A percentile compares a stretch with the other conserved stretches of the same genome.
These are phyloP conservation scores for Dicyrtomina minuta DNA, from an alignment of 2,888 invertebrate species.

Conservation along the genomic window DNA sequence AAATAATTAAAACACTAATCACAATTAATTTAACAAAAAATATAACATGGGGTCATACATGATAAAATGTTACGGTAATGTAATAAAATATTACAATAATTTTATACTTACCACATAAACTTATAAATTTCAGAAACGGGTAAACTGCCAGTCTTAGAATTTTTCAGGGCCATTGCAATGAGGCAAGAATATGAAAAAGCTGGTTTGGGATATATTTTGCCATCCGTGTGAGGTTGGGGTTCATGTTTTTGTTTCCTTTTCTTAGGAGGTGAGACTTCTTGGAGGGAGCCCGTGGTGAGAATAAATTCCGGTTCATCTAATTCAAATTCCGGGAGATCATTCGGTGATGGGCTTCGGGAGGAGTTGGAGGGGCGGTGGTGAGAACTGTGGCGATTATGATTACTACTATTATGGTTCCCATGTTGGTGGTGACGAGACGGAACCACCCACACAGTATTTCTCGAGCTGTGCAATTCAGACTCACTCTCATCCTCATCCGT, in stretches of 20 bases:
- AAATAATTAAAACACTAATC: too few relatives aligned
- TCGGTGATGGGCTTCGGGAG: constrained; percentile 48
- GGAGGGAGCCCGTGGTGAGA: constrained; percentile 40
- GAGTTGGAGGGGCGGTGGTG: constrained; percentile 23
- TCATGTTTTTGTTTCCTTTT: constrained; percentile 53
- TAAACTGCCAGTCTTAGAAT: constrained; percentile 87
- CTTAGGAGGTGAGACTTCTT: constrained; percentile 50
- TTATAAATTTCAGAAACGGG: constrained; percentile 98
- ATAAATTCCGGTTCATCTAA: constrained; percentile 53
- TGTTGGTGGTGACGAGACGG: constrained; percentile 19
- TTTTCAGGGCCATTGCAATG: constrained; percentile 96
- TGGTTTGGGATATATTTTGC: constrained; percentile 84
- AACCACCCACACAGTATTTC: constrained; percentile 49
- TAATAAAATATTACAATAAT: too few relatives aligned
- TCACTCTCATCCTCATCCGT: constrained; percentile 52
- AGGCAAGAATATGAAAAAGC: constrained; percentile 97
- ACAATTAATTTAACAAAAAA: too few relatives aligned
- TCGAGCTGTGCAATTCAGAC: constrained; percentile 1
- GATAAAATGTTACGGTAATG: too few relatives aligned
- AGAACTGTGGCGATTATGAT: too few relatives aligned
- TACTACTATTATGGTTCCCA: too few relatives aligned
- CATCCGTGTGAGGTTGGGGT: constrained; percentile 55
- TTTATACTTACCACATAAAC: constrained; percentile 94
- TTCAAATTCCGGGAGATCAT: constrained; percentile 42
- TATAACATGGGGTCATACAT: too few relatives aligned